Conservation (phyloP, 2,797 vertebrate genomes). For the Betta splendens region DNA sequence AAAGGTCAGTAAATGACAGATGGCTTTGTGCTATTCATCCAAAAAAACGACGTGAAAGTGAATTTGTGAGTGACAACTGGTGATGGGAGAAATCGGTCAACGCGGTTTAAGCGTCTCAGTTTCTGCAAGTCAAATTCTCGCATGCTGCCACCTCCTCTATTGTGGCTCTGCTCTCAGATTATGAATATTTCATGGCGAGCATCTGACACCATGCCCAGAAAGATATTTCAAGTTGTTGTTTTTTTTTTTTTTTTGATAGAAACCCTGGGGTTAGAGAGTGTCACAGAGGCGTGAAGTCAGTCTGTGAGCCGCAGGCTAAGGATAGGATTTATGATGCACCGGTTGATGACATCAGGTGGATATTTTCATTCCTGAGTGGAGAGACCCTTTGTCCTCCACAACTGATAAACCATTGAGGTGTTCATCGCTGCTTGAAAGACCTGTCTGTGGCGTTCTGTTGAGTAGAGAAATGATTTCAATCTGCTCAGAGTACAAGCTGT, state of each 20-base stretch:
- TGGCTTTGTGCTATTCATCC: slow-evolving; percentile 46
- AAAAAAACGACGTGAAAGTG: slow-evolving; percentile 60
- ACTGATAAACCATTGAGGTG: slow-evolving; percentile 57
- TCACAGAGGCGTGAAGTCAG: slow-evolving; percentile 76
- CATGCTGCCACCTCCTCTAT: slow-evolving; percentile 71
- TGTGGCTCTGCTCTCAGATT: slow-evolving; percentile 74
- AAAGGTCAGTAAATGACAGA: slow-evolving; percentile 52
- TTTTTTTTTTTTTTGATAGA: slow-evolving; percentile 57
- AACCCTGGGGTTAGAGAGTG: slow-evolving; percentile 76
- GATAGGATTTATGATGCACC: slow-evolving; percentile 66
- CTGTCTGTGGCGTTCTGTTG: slow-evolving; percentile 41
- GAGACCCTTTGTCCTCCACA: slow-evolving; percentile 53
- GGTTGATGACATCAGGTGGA: slow-evolving; percentile 72
- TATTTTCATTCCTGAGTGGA: slow-evolving; percentile 57
- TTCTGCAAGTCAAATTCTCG: slow-evolving; percentile 76
- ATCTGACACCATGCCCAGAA: slow-evolving; percentile 78
- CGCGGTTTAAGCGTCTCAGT: slow-evolving; percentile 66
- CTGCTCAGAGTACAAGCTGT: slow-evolving; percentile 56
- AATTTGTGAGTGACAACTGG: slow-evolving; percentile 69
- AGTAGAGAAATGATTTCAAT: slow-evolving; percentile 65
- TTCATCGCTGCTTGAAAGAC: slow-evolving; percentile 54
- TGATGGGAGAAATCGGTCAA: slow-evolving; percentile 70
- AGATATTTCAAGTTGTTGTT: slow-evolving; percentile 70
- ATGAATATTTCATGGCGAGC: slow-evolving; percentile 80
- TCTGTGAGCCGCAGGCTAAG: slow-evolving; percentile 61